Evolutionary conservation across 2,888 invertebrate species (phyloP).

Genomic region (Lasioglossum morio): DNA sequence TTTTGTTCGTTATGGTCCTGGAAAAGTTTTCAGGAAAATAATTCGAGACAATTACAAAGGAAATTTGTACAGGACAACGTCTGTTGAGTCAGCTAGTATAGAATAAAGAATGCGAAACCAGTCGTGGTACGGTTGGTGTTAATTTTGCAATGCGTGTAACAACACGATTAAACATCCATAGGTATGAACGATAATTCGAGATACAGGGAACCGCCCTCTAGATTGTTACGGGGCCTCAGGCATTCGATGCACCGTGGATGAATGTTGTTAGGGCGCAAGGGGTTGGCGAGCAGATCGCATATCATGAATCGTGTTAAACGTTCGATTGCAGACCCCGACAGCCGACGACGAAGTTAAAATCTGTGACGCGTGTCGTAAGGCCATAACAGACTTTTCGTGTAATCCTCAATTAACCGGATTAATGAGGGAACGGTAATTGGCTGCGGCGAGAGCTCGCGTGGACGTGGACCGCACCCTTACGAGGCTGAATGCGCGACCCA

Average conservation of each 20-base stretch:
- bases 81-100: too few relatives aligned
- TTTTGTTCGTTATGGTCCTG: too few relatives aligned
- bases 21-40: too few relatives aligned
- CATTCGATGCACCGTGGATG: background rate
- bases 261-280: background rate
- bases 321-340: background rate
- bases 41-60: too few relatives aligned
- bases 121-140: too few relatives aligned
- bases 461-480: constrained; percentile 59
- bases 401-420: constrained; percentile 79
- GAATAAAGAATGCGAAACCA: too few relatives aligned
- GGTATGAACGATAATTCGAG: background rate
- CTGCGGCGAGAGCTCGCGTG: constrained; percentile 61
- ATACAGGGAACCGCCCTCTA: background rate
- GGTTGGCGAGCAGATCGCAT: background rate
- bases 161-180: background rate
- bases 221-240: background rate
- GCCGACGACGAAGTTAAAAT: constrained; percentile 54
- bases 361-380: constrained; percentile 70
- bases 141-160: background rate
- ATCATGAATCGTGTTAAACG: constrained; percentile 45
- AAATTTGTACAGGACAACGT: too few relatives aligned
- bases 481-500: constrained; percentile 37
- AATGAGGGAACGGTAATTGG: constrained; percentile 74
- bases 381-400: constrained; percentile 82